Percentiles rank a stretch among this genome's conserved stretches.
These are phyloP conservation scores for Yponomeuta evonymella DNA, from an alignment of 2,888 invertebrate species.

Conservation along the genomic window DNA sequence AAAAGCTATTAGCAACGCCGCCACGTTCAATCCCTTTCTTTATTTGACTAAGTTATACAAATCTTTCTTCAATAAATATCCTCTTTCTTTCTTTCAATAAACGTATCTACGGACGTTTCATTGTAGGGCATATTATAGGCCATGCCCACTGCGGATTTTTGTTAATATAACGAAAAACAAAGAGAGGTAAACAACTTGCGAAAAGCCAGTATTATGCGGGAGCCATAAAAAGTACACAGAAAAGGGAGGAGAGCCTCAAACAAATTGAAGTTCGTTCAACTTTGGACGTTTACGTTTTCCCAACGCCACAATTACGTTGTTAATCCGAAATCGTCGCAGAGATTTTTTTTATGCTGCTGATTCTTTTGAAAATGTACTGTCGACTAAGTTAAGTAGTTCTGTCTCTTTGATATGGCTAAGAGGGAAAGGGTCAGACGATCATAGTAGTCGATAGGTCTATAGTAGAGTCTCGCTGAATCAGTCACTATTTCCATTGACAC, in stretches of 20 bases:
- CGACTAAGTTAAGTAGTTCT: too few species aligned
- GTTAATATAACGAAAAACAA: background rate
- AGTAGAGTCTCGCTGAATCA: too few species aligned
- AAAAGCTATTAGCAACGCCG: too few species aligned
- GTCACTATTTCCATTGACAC: background rate
- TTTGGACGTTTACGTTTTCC: conserved; percentile 2
- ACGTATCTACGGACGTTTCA: too few species aligned
- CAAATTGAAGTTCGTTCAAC: conserved; percentile 1
- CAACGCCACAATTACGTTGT: conserved; percentile 4
- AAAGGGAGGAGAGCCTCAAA: background rate
- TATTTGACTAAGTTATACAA: too few species aligned
- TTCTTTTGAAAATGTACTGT: background rate
- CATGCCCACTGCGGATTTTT: background rate
- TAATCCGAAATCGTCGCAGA: conserved; percentile 16
- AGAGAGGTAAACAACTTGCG: background rate
- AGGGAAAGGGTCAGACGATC: too few species aligned
- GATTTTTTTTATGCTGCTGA: background rate
- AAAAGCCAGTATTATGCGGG: background rate
- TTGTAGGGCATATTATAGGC: too few species aligned
- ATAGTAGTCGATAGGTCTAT: too few species aligned
- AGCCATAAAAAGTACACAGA: background rate
- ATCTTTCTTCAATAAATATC: too few species aligned
- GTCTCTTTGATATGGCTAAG: too few species aligned
- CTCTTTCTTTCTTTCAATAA: too few species aligned
- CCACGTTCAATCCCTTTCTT: too few species aligned